phyloP scores from a whole-genome alignment of 30 jellyfish, hydroid and myxozoan species.

The Pseudorhiza aurosa region DNA sequence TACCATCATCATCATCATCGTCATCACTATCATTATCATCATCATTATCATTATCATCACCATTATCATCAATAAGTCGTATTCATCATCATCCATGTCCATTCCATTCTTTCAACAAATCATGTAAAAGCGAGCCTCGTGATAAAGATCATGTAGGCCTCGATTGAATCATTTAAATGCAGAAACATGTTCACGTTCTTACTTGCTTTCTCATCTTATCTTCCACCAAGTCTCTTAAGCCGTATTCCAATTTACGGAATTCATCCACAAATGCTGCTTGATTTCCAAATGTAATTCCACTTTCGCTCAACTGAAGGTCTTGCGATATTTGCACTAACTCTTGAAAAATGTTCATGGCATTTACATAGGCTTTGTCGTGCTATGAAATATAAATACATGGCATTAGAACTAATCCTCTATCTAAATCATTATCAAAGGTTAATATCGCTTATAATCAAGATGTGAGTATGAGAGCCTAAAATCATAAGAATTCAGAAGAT shows the following conservation, averaged over 20 bases:
- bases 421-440: no score
- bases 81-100: no score
- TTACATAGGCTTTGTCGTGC: neutral
- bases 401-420: no score
- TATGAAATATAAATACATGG: neutral
- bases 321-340: conserved; percentile 36
- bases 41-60: neutral
- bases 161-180: no score
- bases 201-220: conserved; percentile 43
- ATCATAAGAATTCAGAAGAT: no score
- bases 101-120: no score
- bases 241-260: conserved; percentile 33
- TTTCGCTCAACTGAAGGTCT: conserved; percentile 47
- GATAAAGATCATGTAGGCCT: no score
- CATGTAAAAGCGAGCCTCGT: no score
- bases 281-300: conserved; percentile 24
- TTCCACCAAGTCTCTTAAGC: conserved; percentile 47
- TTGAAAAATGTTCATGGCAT: conserved; percentile 40
- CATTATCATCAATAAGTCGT: no score
- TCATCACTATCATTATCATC: neutral
- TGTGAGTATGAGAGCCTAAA: no score
- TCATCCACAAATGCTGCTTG: conserved; percentile 47
- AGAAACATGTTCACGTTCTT: no score
- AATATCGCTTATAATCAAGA: no score
- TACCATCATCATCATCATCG: neutral